Evolutionary conservation across 1,140 invertebrate species (phyloP).

Genomic region (Lepidurus packardi): DNA sequence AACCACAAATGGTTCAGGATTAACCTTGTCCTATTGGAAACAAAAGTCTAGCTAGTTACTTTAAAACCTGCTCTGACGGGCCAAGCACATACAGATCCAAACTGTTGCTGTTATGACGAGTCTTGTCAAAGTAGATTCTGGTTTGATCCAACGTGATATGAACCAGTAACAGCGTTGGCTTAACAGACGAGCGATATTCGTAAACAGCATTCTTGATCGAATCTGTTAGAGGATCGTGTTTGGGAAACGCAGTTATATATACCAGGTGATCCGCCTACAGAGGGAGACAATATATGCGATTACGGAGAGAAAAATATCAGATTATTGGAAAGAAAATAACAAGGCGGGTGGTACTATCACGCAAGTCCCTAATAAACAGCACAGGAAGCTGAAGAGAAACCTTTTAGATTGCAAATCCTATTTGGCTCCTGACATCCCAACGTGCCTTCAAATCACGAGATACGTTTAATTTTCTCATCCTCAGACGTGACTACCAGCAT

Average conservation of each 20-base stretch:
- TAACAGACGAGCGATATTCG: background rate
- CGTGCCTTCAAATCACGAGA: background rate
- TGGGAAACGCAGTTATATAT: background rate
- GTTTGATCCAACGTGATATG: background rate
- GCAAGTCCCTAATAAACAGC: background rate
- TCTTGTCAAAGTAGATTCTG: background rate
- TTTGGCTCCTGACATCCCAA: background rate
- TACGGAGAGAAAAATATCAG: background rate
- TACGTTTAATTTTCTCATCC: background rate
- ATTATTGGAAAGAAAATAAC: too few species aligned
- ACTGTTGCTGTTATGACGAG: background rate
- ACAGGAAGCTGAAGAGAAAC: slow-evolving; percentile 13
- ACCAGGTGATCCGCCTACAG: background rate
- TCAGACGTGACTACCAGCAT: background rate
- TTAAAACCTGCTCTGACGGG: background rate
- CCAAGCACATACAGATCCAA: background rate
- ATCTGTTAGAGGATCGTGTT: background rate
- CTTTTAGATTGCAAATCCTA: slow-evolving; percentile 11
- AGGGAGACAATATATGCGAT: background rate
- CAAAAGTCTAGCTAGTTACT: background rate
- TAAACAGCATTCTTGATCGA: background rate
- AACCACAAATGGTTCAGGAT: slow-evolving; percentile 23
- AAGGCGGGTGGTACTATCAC: background rate
- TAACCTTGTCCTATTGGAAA: background rate
- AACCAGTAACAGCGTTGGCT: background rate